Evolutionary conservation across 1,140 invertebrate species (phyloP).

Genomic region (Stenopsyche tienmushanensis): DNA sequence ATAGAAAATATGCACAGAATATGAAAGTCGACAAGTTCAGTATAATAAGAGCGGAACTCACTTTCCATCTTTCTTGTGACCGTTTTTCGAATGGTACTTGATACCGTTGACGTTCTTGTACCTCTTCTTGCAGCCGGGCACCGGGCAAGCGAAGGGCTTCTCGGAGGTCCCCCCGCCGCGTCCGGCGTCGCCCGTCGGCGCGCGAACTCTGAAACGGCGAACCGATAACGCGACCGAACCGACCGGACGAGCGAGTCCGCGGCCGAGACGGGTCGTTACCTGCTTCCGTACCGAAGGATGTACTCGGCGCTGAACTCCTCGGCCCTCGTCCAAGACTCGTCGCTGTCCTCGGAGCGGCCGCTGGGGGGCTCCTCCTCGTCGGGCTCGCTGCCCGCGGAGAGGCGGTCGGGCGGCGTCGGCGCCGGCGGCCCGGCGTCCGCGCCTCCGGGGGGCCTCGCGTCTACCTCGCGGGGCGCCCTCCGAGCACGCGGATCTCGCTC

Average conservation of each 20-base stretch:
- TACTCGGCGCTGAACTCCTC: constrained; percentile 77
- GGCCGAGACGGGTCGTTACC: constrained; percentile 57
- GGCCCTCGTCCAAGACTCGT: constrained; percentile 76
- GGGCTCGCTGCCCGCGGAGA: constrained; percentile 61
- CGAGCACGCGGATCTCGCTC: constrained; percentile 52
- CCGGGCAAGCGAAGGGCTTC: constrained; percentile 79
- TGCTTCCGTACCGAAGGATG: constrained; percentile 72
- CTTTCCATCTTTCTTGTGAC: constrained; percentile 80
- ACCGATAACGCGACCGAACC: not conserved
- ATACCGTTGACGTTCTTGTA: constrained; percentile 89
- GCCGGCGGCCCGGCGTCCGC: too few species aligned
- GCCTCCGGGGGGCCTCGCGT: constrained; percentile 63
- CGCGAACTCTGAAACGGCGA: not conserved
- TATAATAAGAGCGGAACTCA: constrained; percentile 50
- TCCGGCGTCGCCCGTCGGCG: constrained; percentile 33
- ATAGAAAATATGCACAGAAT: not conserved
- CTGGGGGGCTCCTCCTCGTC: constrained; percentile 66
- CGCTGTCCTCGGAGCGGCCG: constrained; percentile 71
- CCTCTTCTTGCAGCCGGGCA: constrained; percentile 81
- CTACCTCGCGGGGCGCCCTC: constrained; percentile 56
- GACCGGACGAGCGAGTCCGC: too few species aligned
- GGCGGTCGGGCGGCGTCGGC: not conserved
- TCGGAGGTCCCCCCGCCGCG: constrained; percentile 58
- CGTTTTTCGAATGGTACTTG: constrained; percentile 83
- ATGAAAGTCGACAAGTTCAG: not conserved